A percentile compares a stretch with the other conserved stretches of the same genome.
phyloP scores from a whole-genome alignment of 64 coral and sea anemone species.

The Cladopsammia gracilis region DNA sequence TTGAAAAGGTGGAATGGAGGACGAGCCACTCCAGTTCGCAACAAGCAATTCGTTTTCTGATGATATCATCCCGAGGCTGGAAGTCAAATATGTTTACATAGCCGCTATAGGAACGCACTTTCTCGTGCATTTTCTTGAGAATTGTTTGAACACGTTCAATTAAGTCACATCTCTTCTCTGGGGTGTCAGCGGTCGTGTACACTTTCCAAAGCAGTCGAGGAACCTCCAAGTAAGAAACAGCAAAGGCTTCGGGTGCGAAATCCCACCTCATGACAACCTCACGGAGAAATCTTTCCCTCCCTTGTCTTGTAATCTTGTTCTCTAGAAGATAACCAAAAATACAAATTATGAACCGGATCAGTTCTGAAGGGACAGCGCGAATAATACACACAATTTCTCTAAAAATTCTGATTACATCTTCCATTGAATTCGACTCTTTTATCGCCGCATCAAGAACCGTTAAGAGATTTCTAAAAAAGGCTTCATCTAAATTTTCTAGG shows the following conservation, averaged over 20 bases:
- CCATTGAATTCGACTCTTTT: background rate
- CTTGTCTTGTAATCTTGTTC: background rate
- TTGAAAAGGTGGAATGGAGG: background rate
- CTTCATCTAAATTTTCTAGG: background rate
- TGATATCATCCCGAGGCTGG: too few relatives aligned
- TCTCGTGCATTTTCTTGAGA: background rate
- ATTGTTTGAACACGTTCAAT: background rate
- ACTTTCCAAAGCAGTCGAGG: slow-evolving; percentile 12
- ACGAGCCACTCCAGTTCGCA: background rate
- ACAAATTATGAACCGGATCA: background rate
- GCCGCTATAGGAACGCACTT: too few relatives aligned
- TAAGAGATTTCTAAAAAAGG: background rate
- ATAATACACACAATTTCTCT: background rate
- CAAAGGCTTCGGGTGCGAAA: background rate
- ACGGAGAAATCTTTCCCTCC: background rate
- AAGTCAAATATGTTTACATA: background rate
- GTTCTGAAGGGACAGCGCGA: background rate
- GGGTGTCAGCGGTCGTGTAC: background rate
- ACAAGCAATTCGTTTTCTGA: background rate
- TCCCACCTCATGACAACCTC: background rate
- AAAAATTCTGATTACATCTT: background rate
- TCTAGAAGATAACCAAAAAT: background rate
- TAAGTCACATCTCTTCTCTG: background rate
- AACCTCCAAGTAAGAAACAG: background rate
- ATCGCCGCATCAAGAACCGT: background rate